Percentiles rank a stretch among this genome's conserved stretches.
These are phyloP conservation scores for Leptobrachium leishanense DNA, from an alignment of 2,113 vertebrate genomes.

Conservation along the genomic window DNA sequence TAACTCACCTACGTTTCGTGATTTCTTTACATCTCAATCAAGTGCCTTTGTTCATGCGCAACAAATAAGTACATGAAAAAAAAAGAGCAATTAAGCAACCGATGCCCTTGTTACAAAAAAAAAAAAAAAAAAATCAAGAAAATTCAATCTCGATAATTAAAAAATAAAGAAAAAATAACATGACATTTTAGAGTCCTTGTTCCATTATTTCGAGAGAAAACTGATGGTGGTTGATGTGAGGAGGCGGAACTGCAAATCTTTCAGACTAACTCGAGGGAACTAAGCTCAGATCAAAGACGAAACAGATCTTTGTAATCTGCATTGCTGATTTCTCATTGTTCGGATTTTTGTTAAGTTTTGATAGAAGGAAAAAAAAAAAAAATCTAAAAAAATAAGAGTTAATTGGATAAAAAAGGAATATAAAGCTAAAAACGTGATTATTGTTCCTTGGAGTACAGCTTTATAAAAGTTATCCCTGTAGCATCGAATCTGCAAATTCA, in stretches of 20 bases:
- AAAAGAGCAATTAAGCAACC: constrained; percentile 20
- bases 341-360: constrained; percentile 13
- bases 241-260: constrained; percentile 9
- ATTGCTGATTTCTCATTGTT: constrained; percentile 28
- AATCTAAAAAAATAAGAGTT: constrained; percentile 38
- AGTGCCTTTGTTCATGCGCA: constrained; percentile 22
- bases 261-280: constrained; percentile 11
- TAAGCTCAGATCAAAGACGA: constrained; percentile 25
- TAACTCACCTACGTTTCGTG: constrained; percentile 4
- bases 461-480: constrained; percentile 8
- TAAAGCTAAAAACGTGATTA: constrained; percentile 34
- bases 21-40: constrained; percentile 25
- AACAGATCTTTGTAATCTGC: background rate
- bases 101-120: background rate
- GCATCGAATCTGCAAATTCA: constrained; percentile 16
- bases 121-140: constrained; percentile 26
- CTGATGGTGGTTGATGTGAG: constrained; percentile 3
- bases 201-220: constrained; percentile 3
- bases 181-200: constrained; percentile 2
- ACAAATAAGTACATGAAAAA: background rate
- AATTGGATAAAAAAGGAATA: constrained; percentile 44
- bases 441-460: constrained; percentile 24
- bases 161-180: background rate
- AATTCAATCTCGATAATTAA: constrained; percentile 37
- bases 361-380: background rate